Evolutionary conservation across 53 echinoderm and acorn worm species (phyloP).

Genomic region (Crossaster papposus): DNA sequence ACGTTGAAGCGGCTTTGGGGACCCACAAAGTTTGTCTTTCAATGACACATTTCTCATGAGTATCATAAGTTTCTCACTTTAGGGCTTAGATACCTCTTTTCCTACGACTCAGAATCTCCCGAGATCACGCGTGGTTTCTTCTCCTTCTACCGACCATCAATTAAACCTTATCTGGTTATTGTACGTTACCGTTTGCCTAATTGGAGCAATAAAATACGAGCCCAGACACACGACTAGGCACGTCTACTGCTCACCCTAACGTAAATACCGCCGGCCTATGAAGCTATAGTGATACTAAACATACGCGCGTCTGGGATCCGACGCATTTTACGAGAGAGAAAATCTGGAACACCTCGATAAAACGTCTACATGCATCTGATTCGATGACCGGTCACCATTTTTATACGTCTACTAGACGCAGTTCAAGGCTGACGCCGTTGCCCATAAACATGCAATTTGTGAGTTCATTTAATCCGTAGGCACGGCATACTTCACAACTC

Average conservation of each 20-base stretch:
- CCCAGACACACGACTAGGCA: constrained; percentile 7
- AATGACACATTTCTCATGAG: no score
- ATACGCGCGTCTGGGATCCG: background rate
- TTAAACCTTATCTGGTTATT: constrained; percentile 22
- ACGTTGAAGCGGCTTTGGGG: no score
- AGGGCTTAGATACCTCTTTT: no score
- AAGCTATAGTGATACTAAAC: constrained; percentile 38
- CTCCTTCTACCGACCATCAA: background rate
- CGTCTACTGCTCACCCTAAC: constrained; percentile 1
- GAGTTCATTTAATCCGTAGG: no score
- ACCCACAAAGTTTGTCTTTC: no score
- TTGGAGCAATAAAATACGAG: constrained; percentile 43
- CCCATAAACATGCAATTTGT: no score
- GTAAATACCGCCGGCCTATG: constrained; percentile 19
- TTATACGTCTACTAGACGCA: background rate
- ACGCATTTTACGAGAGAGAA: background rate
- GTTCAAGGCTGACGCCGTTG: background rate
- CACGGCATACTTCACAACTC: background rate
- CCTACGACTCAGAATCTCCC: background rate
- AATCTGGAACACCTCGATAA: constrained; percentile 11
- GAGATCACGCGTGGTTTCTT: background rate
- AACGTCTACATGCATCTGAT: background rate
- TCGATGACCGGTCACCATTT: background rate
- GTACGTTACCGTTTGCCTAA: constrained; percentile 40
- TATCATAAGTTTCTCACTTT: no score